phyloP scores from a whole-genome alignment of 2,113 vertebrate genomes.

The Marmota monax region DNA sequence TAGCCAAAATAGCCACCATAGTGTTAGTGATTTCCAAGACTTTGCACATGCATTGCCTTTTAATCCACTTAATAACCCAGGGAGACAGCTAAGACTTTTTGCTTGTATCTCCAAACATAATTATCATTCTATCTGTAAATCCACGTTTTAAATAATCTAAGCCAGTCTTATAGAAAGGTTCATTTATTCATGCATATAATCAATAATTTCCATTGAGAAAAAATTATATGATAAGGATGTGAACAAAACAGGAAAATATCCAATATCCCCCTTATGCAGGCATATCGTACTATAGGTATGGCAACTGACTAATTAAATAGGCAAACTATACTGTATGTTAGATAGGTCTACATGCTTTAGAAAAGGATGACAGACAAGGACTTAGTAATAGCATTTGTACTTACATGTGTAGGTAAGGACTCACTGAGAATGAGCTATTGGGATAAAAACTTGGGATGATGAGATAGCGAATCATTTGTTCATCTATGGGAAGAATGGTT shows the following conservation, averaged over 20 bases:
- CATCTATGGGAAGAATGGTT: neutral
- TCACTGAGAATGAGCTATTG: neutral
- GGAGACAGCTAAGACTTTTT: neutral
- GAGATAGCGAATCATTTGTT: neutral
- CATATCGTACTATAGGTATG: neutral
- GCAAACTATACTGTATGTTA: neutral
- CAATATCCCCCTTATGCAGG: neutral
- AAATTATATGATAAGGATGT: neutral
- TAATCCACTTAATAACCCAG: neutral
- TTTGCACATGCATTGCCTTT: neutral
- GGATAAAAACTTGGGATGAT: neutral
- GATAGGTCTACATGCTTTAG: neutral
- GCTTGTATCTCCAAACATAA: neutral
- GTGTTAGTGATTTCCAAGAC: neutral
- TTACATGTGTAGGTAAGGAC: neutral
- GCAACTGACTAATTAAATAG: neutral
- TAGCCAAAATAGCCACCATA: neutral
- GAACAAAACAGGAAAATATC: neutral
- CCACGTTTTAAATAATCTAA: neutral
- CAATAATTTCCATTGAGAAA: neutral
- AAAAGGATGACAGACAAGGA: neutral
- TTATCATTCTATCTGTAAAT: neutral
- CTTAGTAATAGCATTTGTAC: neutral
- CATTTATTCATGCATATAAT: neutral
- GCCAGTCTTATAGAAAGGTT: neutral